Conservation (phyloP, 2,888 invertebrate species). For the Amaurobius ferox region DNA sequence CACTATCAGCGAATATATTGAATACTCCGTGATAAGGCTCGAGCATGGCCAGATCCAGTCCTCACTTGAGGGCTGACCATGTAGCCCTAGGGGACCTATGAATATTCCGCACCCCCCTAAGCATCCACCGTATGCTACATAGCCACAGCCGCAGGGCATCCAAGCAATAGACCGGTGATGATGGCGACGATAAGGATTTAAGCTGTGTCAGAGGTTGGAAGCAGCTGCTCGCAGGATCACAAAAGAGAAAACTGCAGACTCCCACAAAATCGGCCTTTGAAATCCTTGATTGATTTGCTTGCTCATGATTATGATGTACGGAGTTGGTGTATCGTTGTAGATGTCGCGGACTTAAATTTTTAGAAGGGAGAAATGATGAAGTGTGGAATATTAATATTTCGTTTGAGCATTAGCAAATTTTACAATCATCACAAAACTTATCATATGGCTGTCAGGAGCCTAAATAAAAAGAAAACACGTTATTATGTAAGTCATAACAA, state of each 20-base stretch:
- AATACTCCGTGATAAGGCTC: neutral
- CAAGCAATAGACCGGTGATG: slow-evolving; percentile 37
- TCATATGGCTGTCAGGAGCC: too few species aligned
- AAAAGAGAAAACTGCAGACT: slow-evolving; percentile 47
- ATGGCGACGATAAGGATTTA: slow-evolving; percentile 51
- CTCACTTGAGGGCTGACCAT: neutral
- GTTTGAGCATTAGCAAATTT: too few species aligned
- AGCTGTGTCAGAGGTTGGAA: slow-evolving; percentile 26
- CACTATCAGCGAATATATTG: slow-evolving; percentile 12
- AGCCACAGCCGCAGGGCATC: slow-evolving; percentile 30
- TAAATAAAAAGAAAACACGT: too few species aligned
- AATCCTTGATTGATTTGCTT: slow-evolving; percentile 65
- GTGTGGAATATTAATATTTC: too few species aligned
- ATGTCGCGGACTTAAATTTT: too few species aligned
- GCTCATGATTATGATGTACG: slow-evolving; percentile 54
- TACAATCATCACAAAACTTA: too few species aligned
- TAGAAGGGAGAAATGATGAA: too few species aligned
- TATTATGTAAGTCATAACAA: too few species aligned
- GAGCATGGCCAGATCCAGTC: neutral
- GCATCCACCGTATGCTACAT: slow-evolving; percentile 17
- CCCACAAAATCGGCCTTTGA: slow-evolving; percentile 19
- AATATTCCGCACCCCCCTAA: neutral
- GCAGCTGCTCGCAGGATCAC: slow-evolving; percentile 60
- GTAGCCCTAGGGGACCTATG: neutral
- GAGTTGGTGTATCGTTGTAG: neutral